Conservation (phyloP, 1,140 invertebrate species). For the Meloidogyne hapla region DNA sequence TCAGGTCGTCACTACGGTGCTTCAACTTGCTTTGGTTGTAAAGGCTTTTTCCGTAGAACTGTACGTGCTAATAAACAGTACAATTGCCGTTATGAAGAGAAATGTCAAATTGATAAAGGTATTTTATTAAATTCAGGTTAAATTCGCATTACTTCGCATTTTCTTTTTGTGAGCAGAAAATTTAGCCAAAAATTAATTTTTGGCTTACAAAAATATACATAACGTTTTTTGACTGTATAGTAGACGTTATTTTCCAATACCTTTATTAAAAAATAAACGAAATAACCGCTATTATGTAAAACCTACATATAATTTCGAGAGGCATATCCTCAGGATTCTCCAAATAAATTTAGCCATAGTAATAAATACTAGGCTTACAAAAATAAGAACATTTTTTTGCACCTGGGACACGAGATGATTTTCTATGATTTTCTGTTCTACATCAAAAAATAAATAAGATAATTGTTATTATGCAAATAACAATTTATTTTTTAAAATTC, state of each 20-base stretch:
- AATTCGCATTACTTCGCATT: too few species aligned
- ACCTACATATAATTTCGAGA: too few species aligned
- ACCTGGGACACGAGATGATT: too few species aligned
- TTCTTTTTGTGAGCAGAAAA: too few species aligned
- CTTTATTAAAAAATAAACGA: not conserved
- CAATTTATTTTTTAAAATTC: not conserved
- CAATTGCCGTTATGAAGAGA: constrained; percentile 54
- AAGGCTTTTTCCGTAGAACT: constrained; percentile 65
- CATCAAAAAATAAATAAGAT: not conserved
- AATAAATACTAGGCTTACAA: too few species aligned
- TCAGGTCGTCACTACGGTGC: constrained; percentile 68
- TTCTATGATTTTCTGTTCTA: too few species aligned
- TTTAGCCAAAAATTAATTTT: not conserved
- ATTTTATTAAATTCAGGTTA: too few species aligned
- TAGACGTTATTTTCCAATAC: too few species aligned
- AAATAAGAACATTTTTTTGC: too few species aligned
- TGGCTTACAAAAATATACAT: not conserved
- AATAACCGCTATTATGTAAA: not conserved
- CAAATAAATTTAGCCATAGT: too few species aligned
- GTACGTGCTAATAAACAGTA: constrained; percentile 62
- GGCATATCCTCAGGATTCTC: too few species aligned
- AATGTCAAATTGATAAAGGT: constrained; percentile 63
- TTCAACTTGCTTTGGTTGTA: constrained; percentile 68
- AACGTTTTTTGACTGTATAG: too few species aligned
- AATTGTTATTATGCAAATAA: not conserved